These are phyloP conservation scores for Acheta domesticus DNA, from an alignment of 2,888 invertebrate genomes.

Conservation along the genomic window DNA sequence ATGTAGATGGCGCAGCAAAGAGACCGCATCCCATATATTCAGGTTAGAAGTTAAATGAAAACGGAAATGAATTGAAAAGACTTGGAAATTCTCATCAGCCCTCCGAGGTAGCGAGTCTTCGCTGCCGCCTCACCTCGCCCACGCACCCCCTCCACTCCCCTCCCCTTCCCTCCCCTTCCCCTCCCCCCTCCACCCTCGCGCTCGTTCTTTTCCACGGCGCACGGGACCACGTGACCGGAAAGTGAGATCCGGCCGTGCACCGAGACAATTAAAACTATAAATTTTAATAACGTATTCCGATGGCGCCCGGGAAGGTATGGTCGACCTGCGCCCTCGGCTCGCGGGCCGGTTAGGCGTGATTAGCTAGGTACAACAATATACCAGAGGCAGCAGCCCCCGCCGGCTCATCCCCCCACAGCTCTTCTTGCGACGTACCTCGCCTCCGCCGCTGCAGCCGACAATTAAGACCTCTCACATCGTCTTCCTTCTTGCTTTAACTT, in stretches of 20 bases:
- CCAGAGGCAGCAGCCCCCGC: neutral
- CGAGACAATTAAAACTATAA: constrained; percentile 36
- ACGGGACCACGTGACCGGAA: constrained; percentile 31
- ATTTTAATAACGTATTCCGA: constrained; percentile 34
- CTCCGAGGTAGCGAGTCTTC: neutral
- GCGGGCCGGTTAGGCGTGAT: neutral
- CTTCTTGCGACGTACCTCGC: neutral
- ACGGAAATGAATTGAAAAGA: constrained; percentile 29
- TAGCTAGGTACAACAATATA: constrained; percentile 18
- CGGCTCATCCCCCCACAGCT: neutral
- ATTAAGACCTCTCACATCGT: neutral
- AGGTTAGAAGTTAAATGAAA: constrained; percentile 30
- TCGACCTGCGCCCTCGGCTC: neutral
- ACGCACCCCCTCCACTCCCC: neutral
- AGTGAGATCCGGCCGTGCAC: constrained; percentile 22
- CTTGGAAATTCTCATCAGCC: constrained; percentile 27
- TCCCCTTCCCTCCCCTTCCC: neutral
- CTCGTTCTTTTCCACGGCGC: constrained; percentile 29
- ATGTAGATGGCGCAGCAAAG: constrained; percentile 26
- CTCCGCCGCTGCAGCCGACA: neutral
- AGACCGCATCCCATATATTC: constrained; percentile 27
- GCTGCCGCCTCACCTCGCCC: neutral
- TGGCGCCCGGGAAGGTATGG: constrained; percentile 19
- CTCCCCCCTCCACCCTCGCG: neutral
- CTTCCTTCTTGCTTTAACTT: neutral